Evolutionary conservation across 2,113 vertebrate genomes (phyloP), one percentile per base, ranked within the genome.

Genomic region (Embiotoca jacksoni): DNA sequence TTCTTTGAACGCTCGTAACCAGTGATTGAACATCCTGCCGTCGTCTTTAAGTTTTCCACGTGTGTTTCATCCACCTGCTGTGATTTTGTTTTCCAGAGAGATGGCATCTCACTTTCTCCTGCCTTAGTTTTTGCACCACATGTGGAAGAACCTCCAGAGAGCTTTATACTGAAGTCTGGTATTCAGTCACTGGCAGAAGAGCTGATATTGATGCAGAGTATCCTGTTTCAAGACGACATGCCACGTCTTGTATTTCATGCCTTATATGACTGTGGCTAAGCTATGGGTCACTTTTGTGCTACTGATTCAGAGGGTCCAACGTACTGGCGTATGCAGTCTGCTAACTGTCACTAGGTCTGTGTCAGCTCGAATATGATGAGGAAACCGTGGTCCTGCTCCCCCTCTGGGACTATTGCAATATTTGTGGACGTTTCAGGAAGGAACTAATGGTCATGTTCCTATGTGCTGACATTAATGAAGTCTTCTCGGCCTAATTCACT

Each of bases 371-470:
- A 3, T 8, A 33, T 44, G 32, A 72, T 37, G 41, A 1, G 13
- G 33, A 72, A 64, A 56, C 57, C 11, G 6, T 49, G 55, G n/a
- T 69, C 41, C 15, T 30, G 13, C 9, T 5, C 30, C 64, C 36
- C 75, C 49, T 10, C 2, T 31, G 70, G 50, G 50, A 46, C 14
- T 23, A 33, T 31, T 74, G 47, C 73, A 70, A 31, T 65, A 72
- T 71, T 68, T 46, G 54, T 41, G 39, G 1, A 78, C 14, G 7
- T 78, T 81, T 85, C 49, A 83, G 80, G 66, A 81, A 83, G 85
- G 88, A 85, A 76, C 37, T 78, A 23, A 36, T 47, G 57, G 46
- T 54, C 41, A 11, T 23, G 15, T 65, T 64, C 1, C 39, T 50
- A 44, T 59, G 60, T 44, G 23, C 50, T 55, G 55, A 71, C 60